These are phyloP conservation scores for Hemicentrotus pulcherrimus DNA, from an alignment of 35 echinoderm and acorn worm genomes.

Conservation along the genomic window DNA sequence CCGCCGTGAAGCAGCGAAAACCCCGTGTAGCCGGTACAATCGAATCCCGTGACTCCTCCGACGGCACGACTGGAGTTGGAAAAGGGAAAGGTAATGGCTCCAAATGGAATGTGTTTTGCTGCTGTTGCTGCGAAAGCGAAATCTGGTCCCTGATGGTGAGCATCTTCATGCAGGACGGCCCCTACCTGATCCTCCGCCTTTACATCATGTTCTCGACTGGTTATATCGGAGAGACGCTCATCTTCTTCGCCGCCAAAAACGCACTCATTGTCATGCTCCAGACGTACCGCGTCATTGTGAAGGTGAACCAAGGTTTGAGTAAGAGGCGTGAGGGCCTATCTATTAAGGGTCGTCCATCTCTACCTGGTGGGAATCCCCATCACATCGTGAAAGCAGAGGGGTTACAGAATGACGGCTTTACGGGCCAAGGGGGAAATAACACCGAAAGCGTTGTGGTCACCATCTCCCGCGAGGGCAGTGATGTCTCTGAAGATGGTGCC, in stretches of 20 bases:
- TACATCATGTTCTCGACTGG: constrained; percentile 75
- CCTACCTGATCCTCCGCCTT: constrained; percentile 75
- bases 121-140: constrained; percentile 81
- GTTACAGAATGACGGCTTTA: background rate
- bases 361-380: background rate
- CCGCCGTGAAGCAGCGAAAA: constrained; percentile 83
- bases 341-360: background rate
- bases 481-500: background rate
- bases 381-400: no score
- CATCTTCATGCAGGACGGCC: constrained; percentile 89
- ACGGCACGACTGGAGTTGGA: background rate
- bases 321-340: background rate
- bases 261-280: constrained; percentile 83
- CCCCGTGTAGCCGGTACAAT: constrained; percentile 57
- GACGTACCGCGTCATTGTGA: constrained; percentile 70
- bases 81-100: background rate
- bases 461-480: background rate
- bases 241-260: constrained; percentile 95
- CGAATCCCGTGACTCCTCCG: constrained; percentile 37
- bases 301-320: constrained; percentile 48
- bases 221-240: constrained; percentile 68
- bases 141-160: constrained; percentile 90
- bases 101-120: background rate
- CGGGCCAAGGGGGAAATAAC: background rate
- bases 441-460: background rate